Conservation (phyloP, 2,113 vertebrate species). For the Paramormyrops kingsleyae region DNA sequence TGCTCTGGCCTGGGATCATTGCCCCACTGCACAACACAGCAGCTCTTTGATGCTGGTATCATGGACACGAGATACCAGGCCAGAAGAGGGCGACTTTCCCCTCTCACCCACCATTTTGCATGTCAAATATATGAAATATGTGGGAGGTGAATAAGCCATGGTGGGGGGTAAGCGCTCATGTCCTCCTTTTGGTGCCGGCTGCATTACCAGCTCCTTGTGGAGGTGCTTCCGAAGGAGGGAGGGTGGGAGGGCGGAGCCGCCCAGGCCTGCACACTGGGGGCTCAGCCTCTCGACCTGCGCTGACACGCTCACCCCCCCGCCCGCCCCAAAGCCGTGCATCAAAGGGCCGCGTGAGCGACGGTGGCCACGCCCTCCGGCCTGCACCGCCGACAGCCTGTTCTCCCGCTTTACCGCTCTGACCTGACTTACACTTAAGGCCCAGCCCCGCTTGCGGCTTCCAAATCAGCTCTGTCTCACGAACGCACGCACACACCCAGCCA, state of each 20-base stretch:
- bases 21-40: neutral
- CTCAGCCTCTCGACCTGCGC: slow-evolving; percentile 51
- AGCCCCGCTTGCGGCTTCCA: neutral
- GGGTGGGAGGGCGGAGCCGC: neutral
- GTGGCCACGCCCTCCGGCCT: slow-evolving; percentile 50
- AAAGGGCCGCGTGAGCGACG: slow-evolving; percentile 57
- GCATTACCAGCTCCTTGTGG: slow-evolving; percentile 36
- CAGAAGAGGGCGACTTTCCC: slow-evolving; percentile 49
- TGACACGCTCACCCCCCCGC: slow-evolving; percentile 40
- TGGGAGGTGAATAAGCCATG: neutral
- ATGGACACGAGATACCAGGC: slow-evolving; percentile 51
- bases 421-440: slow-evolving; percentile 12
- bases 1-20: slow-evolving; percentile 14
- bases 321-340: slow-evolving; percentile 44
- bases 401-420: slow-evolving; percentile 12
- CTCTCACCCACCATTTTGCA: slow-evolving; percentile 49
- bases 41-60: slow-evolving; percentile 48
- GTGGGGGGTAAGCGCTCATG: neutral
- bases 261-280: slow-evolving; percentile 23
- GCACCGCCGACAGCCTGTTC: slow-evolving; percentile 40
- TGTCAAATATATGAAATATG: slow-evolving; percentile 45
- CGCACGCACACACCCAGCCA: neutral
- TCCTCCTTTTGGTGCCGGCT: neutral
- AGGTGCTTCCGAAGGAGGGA: neutral
- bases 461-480: neutral